Evolutionary conservation across 2,888 invertebrate species (phyloP).

Genomic region (Cryptus viduatorius): DNA sequence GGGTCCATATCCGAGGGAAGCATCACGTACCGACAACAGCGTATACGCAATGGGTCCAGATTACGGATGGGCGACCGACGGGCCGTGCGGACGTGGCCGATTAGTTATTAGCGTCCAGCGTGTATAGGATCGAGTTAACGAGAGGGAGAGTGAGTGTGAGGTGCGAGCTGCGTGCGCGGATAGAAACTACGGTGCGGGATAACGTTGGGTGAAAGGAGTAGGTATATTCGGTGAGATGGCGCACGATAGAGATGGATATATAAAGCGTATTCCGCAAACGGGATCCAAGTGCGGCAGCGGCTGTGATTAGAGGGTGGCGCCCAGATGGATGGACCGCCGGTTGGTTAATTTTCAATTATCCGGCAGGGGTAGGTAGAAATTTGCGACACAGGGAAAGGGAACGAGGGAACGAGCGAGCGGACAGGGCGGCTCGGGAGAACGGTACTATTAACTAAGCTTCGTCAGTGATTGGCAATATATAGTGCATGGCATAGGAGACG

Average conservation of each 20-base stretch:
- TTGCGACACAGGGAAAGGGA: constrained; percentile 19
- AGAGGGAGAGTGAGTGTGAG: constrained; percentile 56
- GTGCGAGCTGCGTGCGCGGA: constrained; percentile 20
- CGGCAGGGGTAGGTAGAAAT: constrained; percentile 62
- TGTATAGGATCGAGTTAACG: constrained; percentile 68
- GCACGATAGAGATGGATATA: constrained; percentile 24
- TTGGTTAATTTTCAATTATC: constrained; percentile 82
- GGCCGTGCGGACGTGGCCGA: constrained; percentile 64
- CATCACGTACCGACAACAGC: constrained; percentile 24
- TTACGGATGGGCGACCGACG: constrained; percentile 47
- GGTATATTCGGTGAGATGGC: constrained; percentile 27
- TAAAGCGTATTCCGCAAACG: constrained; percentile 60
- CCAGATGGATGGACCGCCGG: constrained; percentile 78
- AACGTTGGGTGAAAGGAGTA: constrained; percentile 21
- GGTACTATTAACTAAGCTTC: constrained; percentile 18
- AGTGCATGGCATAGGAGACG: constrained; percentile 35
- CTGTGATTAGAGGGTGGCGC: constrained; percentile 79
- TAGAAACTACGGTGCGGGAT: neutral
- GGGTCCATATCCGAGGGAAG: constrained; percentile 5
- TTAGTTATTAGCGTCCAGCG: constrained; percentile 71
- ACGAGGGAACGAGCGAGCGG: constrained; percentile 18
- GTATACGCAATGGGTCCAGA: constrained; percentile 40
- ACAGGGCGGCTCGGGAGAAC: neutral
- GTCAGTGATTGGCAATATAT: constrained; percentile 35
- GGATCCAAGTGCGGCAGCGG: constrained; percentile 67